Percentiles rank a stretch among this genome's conserved stretches.
These are phyloP conservation scores for Porphyrio hochstetteri DNA, from an alignment of 2,113 vertebrate species.

Conservation along the genomic window DNA sequence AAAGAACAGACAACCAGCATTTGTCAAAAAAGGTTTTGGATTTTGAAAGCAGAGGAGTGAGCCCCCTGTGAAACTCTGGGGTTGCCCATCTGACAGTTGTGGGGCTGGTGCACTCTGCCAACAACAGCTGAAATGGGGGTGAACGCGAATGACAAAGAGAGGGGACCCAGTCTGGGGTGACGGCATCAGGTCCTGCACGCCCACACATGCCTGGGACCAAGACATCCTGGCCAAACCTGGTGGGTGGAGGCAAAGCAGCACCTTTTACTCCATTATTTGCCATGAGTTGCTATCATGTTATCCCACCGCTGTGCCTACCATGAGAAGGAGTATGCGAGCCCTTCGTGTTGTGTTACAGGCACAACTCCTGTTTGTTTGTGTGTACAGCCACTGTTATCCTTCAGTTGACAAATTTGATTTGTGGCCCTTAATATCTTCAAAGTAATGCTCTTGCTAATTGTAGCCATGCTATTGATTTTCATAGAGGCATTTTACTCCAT, in stretches of 20 bases:
- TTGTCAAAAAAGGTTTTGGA: background rate
- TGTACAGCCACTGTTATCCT: conserved; percentile 22
- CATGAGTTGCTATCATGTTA: background rate
- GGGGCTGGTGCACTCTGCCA: background rate
- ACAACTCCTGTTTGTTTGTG: conserved; percentile 22
- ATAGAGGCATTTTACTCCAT: conserved; percentile 62
- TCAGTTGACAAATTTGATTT: conserved; percentile 63
- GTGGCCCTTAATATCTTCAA: conserved; percentile 62
- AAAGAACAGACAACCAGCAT: background rate
- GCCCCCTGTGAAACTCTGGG: background rate
- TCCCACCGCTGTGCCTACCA: background rate
- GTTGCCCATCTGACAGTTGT: background rate
- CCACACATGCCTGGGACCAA: rapidly evolving
- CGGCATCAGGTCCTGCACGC: rapidly evolving
- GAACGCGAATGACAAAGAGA: background rate
- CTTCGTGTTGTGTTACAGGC: background rate
- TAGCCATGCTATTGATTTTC: conserved; percentile 73
- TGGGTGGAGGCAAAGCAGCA: background rate
- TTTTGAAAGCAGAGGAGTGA: background rate
- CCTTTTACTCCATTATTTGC: background rate
- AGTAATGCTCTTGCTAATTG: conserved; percentile 70
- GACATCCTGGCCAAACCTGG: background rate
- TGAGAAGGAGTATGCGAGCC: background rate
- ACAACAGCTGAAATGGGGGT: background rate
- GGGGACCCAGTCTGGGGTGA: background rate